Percentiles rank a stretch among this genome's conserved stretches.
Evolutionary conservation across 2,888 invertebrate species (phyloP).

Genomic region (Troilus luridus): DNA sequence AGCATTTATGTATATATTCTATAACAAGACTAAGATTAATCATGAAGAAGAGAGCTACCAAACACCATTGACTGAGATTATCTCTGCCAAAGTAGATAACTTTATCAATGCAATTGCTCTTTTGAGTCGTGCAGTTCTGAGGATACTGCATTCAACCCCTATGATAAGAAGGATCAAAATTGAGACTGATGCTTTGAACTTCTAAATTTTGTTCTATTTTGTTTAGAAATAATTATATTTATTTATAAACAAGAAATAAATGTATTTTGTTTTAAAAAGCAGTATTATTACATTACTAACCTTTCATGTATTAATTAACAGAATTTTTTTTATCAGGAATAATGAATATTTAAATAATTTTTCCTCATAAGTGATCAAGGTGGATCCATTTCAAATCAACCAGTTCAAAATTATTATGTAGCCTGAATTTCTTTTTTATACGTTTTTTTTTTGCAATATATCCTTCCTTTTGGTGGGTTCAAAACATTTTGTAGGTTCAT

Average conservation of each 20-base stretch:
- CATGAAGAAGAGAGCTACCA: background rate
- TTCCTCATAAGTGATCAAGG: no score
- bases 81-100: conserved; percentile 57
- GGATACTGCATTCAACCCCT: conserved; percentile 63
- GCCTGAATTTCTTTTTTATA: no score
- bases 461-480: no score
- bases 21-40: conserved; percentile 61
- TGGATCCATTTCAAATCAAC: no score
- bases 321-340: no score
- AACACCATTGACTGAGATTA: background rate
- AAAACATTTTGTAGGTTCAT: no score
- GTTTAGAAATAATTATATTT: background rate
- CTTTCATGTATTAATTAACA: background rate
- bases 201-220: background rate
- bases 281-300: background rate
- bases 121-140: conserved; percentile 62
- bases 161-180: conserved; percentile 62
- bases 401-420: no score
- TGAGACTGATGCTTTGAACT: background rate
- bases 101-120: conserved; percentile 60
- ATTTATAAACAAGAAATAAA: background rate
- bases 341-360: no score
- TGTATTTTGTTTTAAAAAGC: background rate
- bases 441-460: no score
- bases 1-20: conserved; percentile 84